Conservation (phyloP, 2,797 vertebrate genomes). For the Adelosebastes latens region DNA sequence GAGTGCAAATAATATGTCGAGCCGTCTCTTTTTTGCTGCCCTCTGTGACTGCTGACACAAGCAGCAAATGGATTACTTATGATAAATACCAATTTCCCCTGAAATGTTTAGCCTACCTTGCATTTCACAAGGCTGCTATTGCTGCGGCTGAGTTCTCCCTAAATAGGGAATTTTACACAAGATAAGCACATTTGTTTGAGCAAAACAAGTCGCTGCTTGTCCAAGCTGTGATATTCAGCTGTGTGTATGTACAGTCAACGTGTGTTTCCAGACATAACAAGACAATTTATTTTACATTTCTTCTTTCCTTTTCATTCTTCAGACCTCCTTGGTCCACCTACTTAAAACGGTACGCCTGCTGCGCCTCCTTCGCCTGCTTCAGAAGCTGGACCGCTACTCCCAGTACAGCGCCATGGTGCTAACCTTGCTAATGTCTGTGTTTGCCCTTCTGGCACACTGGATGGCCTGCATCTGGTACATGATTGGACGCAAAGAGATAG, state of each 20-base stretch:
- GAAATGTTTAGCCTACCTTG: background rate
- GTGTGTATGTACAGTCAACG: background rate
- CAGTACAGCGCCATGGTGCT: slow-evolving; percentile 98
- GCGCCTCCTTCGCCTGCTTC: slow-evolving; percentile 92
- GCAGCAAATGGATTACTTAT: background rate
- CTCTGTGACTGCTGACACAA: background rate
- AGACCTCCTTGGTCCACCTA: slow-evolving; percentile 96
- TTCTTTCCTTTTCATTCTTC: background rate
- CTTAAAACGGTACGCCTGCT: slow-evolving; percentile 94
- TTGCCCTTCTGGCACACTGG: slow-evolving; percentile 95
- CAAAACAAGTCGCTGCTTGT: slow-evolving; percentile 2
- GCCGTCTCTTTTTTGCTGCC: background rate
- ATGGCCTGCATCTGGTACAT: slow-evolving; percentile 97
- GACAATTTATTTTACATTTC: rapidly evolving
- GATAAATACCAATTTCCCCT: background rate
- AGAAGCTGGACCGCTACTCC: slow-evolving; percentile 97
- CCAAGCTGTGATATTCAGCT: slow-evolving; percentile 14
- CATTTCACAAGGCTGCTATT: background rate
- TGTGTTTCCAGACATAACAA: background rate
- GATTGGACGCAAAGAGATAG: slow-evolving; percentile 92
- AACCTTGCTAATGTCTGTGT: slow-evolving; percentile 93
- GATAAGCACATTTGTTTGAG: slow-evolving; percentile 8
- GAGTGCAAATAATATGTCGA: slow-evolving; percentile 65
- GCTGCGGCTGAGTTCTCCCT: background rate
- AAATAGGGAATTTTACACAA: background rate